phyloP scores from a whole-genome alignment of 92 coral and sea anemone species.

The Chrysogorgia sp. region DNA sequence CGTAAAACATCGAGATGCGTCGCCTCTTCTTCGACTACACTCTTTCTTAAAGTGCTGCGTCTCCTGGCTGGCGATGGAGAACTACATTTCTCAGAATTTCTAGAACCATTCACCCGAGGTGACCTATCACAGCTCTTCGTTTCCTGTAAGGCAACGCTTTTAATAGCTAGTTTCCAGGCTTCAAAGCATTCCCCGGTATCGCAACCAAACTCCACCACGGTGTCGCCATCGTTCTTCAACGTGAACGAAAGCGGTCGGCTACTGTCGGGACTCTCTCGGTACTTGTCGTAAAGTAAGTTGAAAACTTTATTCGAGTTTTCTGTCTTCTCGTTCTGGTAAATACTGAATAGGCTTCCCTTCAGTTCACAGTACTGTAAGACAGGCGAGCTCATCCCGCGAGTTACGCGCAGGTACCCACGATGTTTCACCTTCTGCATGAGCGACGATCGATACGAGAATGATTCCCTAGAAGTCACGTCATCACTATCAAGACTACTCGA shows the following conservation, averaged over 20 bases:
- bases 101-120: neutral
- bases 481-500: constrained; percentile 10
- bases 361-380: constrained; percentile 22
- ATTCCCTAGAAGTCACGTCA: constrained; percentile 26
- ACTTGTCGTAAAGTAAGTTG: constrained; percentile 44
- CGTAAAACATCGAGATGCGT: constrained; percentile 30
- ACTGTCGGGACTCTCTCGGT: constrained; percentile 6
- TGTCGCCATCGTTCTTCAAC: constrained; percentile 1
- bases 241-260: constrained; percentile 8
- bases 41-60: constrained; percentile 7
- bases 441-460: constrained; percentile 35
- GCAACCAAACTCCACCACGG: constrained; percentile 20
- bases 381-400: neutral
- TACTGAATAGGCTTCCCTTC: constrained; percentile 38
- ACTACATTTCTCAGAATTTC: constrained; percentile 2
- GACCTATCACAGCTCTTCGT: constrained; percentile 3
- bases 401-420: constrained; percentile 26
- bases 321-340: constrained; percentile 33
- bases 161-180: constrained; percentile 28
- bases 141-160: constrained; percentile 24
- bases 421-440: constrained; percentile 50
- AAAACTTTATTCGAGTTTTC: constrained; percentile 28
- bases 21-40: constrained; percentile 35
- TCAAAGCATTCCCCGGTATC: constrained; percentile 24
- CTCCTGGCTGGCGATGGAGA: neutral